These are phyloP conservation scores for Mimachlamys varia DNA, from an alignment of 2,888 invertebrate species.

Conservation along the genomic window DNA sequence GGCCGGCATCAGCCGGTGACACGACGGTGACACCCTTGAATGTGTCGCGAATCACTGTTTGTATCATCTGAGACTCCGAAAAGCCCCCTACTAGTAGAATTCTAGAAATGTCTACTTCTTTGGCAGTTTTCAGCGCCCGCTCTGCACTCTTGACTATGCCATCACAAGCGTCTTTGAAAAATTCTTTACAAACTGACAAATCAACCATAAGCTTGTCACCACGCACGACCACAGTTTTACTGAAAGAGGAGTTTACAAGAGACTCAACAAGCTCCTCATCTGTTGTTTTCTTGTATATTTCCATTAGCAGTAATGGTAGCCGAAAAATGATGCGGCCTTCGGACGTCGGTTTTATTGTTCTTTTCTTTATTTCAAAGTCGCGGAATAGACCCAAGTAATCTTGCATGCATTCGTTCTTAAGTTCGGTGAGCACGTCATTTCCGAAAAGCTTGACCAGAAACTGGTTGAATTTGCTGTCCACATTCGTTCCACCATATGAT, in stretches of 20 bases:
- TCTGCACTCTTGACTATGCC: conserved; percentile 41
- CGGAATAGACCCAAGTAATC: conserved; percentile 41
- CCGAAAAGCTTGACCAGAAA: conserved; percentile 45
- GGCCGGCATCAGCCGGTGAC: conserved; percentile 41
- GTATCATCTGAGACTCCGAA: conserved; percentile 46
- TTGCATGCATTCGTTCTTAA: conserved; percentile 44
- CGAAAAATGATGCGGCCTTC: conserved; percentile 39
- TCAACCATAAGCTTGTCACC: conserved; percentile 44
- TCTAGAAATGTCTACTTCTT: conserved; percentile 32
- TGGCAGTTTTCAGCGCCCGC: conserved; percentile 29
- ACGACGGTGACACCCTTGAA: conserved; percentile 40
- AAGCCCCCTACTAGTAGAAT: conserved; percentile 47
- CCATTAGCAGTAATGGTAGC: conserved; percentile 39
- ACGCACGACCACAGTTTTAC: conserved; percentile 23
- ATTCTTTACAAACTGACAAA: conserved; percentile 39
- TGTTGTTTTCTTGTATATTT: conserved; percentile 38
- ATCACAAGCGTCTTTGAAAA: conserved; percentile 44
- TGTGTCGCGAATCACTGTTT: background rate
- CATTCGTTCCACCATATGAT: conserved; percentile 47
- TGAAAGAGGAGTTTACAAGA: conserved; percentile 37
- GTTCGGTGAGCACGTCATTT: conserved; percentile 40
- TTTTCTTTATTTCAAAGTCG: conserved; percentile 50
- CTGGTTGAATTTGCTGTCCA: conserved; percentile 44
- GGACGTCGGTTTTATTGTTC: conserved; percentile 42
- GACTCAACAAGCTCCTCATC: conserved; percentile 40